A percentile compares a stretch with the other conserved stretches of the same genome.
These are phyloP conservation scores for Yponomeuta sedellus DNA, from an alignment of 2,888 invertebrate species.

Conservation along the genomic window DNA sequence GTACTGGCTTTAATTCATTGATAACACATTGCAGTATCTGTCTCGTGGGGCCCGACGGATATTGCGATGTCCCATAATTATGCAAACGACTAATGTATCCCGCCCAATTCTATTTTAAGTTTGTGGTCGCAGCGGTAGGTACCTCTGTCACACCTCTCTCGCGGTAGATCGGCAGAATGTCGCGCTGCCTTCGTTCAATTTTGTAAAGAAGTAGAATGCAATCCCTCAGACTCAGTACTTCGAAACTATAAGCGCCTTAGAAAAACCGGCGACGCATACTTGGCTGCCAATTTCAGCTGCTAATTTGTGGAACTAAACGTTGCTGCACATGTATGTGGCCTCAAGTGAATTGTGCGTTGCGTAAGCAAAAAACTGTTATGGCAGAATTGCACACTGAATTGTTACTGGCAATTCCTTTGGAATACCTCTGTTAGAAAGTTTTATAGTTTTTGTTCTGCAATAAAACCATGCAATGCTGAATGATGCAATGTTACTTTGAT, in stretches of 20 bases:
- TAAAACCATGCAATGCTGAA: neutral
- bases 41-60: no score
- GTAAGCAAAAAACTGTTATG: neutral
- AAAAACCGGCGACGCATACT: neutral
- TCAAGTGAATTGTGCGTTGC: neutral
- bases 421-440: neutral
- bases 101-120: no score
- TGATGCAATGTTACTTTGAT: neutral
- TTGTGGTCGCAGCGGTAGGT: neutral
- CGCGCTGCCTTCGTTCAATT: neutral
- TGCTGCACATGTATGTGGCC: neutral
- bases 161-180: neutral
- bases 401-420: neutral
- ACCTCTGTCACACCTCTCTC: neutral
- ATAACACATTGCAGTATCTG: no score
- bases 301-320: neutral
- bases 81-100: no score
- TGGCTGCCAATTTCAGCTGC: neutral
- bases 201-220: constrained; percentile 1
- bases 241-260: neutral
- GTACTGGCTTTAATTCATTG: no score
- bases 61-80: no score
- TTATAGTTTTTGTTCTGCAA: neutral
- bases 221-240: neutral
- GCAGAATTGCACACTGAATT: neutral